Percentiles rank a stretch among this genome's conserved stretches.
Evolutionary conservation across 2,113 vertebrate species (phyloP).

Genomic region (Pygoscelis adeliae): DNA sequence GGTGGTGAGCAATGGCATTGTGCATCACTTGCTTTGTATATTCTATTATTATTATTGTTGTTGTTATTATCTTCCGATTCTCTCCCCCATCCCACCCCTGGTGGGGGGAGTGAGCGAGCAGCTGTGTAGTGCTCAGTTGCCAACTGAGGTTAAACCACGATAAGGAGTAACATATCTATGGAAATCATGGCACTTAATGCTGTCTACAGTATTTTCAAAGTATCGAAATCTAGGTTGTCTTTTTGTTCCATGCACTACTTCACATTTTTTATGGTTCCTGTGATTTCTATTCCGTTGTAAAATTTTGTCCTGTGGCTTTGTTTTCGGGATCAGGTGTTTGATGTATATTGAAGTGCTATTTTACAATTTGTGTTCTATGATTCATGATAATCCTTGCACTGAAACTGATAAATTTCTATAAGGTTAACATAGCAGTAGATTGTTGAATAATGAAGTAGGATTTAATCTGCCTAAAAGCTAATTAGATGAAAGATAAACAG

Average conservation of each 20-base stretch:
- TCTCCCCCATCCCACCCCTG: too few species aligned
- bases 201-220: not conserved
- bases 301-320: not conserved
- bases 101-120: too few species aligned
- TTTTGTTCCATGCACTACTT: not conserved
- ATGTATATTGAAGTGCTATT: not conserved
- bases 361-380: not conserved
- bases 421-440: not conserved
- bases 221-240: not conserved
- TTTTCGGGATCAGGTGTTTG: not conserved
- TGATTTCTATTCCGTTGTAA: not conserved
- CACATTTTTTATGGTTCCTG: not conserved
- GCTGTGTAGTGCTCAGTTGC: too few species aligned
- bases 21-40: too few species aligned
- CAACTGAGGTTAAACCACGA: too few species aligned
- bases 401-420: not conserved
- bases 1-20: too few species aligned
- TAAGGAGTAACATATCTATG: not conserved
- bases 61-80: too few species aligned
- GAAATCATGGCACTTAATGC: not conserved
- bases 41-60: too few species aligned
- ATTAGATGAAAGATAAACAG: conserved; percentile 7
- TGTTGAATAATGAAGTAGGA: not conserved
- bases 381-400: not conserved
- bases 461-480: not conserved